Conservation (phyloP, 1,140 invertebrate genomes). For the Heterodera schachtii region DNA sequence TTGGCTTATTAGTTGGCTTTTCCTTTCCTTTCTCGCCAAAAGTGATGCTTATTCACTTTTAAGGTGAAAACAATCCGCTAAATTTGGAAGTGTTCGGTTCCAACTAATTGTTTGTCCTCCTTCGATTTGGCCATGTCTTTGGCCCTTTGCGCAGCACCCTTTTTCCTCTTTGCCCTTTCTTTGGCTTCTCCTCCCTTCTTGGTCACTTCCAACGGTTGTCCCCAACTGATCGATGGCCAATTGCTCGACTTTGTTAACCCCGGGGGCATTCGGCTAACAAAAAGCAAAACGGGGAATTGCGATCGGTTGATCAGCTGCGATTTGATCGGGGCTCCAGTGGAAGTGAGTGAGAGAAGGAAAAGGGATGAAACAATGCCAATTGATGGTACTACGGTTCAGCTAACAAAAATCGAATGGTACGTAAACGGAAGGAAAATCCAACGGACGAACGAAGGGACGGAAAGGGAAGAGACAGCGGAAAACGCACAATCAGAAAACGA, state of each 20-base stretch:
- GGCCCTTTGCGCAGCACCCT: background rate
- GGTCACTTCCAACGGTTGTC: background rate
- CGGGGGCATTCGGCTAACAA: slow-evolving; percentile 1
- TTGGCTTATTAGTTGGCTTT: background rate
- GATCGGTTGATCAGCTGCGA: slow-evolving; percentile 20
- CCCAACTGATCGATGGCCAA: slow-evolving; percentile 25
- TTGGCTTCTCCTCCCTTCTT: background rate
- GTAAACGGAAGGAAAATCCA: slow-evolving; percentile 14
- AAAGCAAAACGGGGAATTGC: slow-evolving; percentile 17
- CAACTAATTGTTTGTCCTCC: no score
- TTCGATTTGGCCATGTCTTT: background rate
- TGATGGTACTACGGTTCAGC: background rate
- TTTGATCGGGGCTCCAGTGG: slow-evolving; percentile 31
- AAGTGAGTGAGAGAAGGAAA: slow-evolving; percentile 63
- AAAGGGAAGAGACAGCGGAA: background rate
- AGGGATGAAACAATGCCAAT: background rate
- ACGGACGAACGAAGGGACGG: background rate
- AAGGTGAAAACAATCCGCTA: background rate
- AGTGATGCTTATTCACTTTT: background rate
- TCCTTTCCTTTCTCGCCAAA: background rate
- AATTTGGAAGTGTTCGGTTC: no score
- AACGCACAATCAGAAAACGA: background rate
- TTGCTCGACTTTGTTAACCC: slow-evolving; percentile 27
- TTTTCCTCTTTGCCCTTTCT: background rate
- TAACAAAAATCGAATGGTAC: slow-evolving; percentile 15